Percentiles rank a stretch among this genome's conserved stretches.
These are phyloP conservation scores for Harlomillsia oculata DNA, from an alignment of 1,140 invertebrate species.

Conservation along the genomic window DNA sequence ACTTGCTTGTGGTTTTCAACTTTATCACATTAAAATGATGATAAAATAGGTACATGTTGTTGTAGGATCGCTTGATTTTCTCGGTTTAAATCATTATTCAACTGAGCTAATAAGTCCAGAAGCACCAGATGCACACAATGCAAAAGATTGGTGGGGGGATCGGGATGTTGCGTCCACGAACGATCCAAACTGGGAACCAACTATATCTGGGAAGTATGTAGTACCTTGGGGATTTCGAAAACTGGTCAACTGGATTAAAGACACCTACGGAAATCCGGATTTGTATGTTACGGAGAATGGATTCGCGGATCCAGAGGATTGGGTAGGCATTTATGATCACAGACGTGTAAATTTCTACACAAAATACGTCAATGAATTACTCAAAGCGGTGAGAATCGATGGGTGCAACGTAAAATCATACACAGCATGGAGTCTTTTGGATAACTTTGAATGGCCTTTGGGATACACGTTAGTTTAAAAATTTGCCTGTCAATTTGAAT, in stretches of 20 bases:
- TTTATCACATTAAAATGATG: background rate
- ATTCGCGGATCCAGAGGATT: constrained; percentile 6
- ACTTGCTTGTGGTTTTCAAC: background rate
- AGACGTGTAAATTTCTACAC: constrained; percentile 38
- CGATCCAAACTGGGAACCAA: constrained; percentile 10
- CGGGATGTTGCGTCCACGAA: background rate
- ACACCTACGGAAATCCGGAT: constrained; percentile 19
- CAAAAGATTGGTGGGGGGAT: constrained; percentile 9
- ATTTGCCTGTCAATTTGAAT: background rate
- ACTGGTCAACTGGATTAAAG: constrained; percentile 27
- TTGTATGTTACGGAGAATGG: constrained; percentile 28
- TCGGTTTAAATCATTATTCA: constrained; percentile 27
- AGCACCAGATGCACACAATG: background rate
- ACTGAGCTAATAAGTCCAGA: constrained; percentile 7
- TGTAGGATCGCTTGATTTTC: constrained; percentile 23
- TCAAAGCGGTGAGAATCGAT: constrained; percentile 25
- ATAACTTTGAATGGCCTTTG: constrained; percentile 63
- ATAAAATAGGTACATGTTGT: background rate
- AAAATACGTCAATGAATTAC: constrained; percentile 19
- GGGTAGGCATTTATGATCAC: constrained; percentile 21
- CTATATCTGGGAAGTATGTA: constrained; percentile 24
- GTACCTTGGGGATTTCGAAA: constrained; percentile 44
- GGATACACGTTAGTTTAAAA: constrained; percentile 17
- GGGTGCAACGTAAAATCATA: constrained; percentile 27
- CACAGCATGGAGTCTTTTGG: constrained; percentile 22